These are phyloP conservation scores for Pteria penguin DNA, from an alignment of 2,888 invertebrate species.

Conservation along the genomic window DNA sequence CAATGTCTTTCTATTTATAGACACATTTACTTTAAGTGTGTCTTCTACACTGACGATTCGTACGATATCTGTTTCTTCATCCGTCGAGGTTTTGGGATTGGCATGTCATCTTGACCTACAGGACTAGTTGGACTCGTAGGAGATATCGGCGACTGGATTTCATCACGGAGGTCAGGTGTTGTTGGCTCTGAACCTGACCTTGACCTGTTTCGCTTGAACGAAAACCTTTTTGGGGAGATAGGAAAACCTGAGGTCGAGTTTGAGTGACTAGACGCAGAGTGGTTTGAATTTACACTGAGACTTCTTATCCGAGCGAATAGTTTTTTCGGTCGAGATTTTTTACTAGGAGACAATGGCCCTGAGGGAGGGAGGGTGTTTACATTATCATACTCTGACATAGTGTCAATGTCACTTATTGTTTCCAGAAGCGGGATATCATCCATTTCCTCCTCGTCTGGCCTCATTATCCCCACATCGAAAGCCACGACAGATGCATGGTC, in stretches of 20 bases:
- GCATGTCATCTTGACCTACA: constrained; percentile 29
- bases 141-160: constrained; percentile 41
- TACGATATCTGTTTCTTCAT: constrained; percentile 50
- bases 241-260: constrained; percentile 31
- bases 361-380: constrained; percentile 32
- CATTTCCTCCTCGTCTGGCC: constrained; percentile 69
- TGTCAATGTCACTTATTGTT: constrained; percentile 25
- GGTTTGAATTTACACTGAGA: constrained; percentile 54
- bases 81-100: constrained; percentile 43
- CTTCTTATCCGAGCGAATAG: constrained; percentile 69
- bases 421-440: constrained; percentile 58
- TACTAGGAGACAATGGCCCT: constrained; percentile 76
- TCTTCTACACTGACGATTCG: constrained; percentile 79
- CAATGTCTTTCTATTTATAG: no score
- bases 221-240: constrained; percentile 53
- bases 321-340: constrained; percentile 69
- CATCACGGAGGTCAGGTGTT: constrained; percentile 45
- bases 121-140: constrained; percentile 45
- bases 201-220: constrained; percentile 54
- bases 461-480: constrained; percentile 84
- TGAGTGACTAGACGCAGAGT: constrained; percentile 51
- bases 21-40: no score
- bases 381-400: constrained; percentile 8
- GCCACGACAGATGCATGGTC: constrained; percentile 93
- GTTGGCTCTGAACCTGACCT: constrained; percentile 42